Base-by-base conservation (phyloP, 1,140 invertebrate genomes). In the Heliconius nattereri region DNA sequence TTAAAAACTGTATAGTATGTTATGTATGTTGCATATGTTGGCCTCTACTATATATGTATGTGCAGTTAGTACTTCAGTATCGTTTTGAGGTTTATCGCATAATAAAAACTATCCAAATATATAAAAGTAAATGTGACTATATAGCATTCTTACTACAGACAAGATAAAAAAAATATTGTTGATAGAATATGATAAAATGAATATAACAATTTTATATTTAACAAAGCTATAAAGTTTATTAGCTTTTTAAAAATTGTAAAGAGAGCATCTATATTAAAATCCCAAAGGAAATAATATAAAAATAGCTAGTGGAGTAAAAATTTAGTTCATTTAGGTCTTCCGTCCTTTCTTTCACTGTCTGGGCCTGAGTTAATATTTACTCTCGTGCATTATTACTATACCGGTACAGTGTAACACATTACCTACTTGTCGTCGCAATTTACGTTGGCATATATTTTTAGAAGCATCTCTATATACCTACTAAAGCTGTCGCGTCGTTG, bases 281-380 rank as follows among this genome's bases (percentile, higher is more conserved):
- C 23, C 23, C 23, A 66, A 66, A 66, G 60, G 60, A 29, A 66
- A n/a, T 40, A 66, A 75, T 26, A 49, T 29, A 70, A 66, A 76
- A 76, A 23, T 76, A 70, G 40, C 29, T 76, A 76, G 35, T 70
- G 83, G 82, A 86, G 82, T 83, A 81, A 81, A 84, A 83, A 83
- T 83, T 84, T 84, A 80, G 83, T 84, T 80, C 81, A 78, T 85
- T 81, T 84, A 83, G 71, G 79, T 75, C 79, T 85, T 73, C 77
- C 75, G 75, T 84, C 73, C 78, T 84, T 81, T 80, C 66, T 78
- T 83, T 85, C 78, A 85, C 87, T 84, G 89, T 89, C 88, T 92
- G 88, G 81, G 79, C 90, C 87, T 92, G 88, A 81, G 77, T 87
- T 89, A 93, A 93, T 93, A 93, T 93, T 93, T 92, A 83, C 88